These are phyloP conservation scores for Ericerus pela DNA, from an alignment of 1,140 invertebrate genomes.

Conservation along the genomic window DNA sequence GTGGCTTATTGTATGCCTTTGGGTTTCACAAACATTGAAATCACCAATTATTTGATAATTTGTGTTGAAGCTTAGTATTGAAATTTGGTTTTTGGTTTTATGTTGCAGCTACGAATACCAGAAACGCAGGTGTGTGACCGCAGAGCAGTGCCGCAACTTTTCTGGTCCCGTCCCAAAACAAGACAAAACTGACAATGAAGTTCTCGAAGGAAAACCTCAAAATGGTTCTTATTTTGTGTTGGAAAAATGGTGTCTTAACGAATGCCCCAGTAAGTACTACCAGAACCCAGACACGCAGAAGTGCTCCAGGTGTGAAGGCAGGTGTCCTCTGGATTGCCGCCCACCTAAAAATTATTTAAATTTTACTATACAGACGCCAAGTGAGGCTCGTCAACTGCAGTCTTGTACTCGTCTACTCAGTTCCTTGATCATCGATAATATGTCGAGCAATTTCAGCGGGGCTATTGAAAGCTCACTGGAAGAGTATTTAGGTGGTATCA, in stretches of 20 bases:
- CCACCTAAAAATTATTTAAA: not conserved
- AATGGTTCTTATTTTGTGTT: conserved; percentile 30
- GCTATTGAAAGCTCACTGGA: conserved; percentile 49
- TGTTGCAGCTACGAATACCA: conserved; percentile 36
- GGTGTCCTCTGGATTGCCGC: not conserved
- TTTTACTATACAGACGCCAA: no score
- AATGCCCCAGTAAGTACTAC: conserved; percentile 54
- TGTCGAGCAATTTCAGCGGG: conserved; percentile 29
- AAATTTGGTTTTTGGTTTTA: conserved; percentile 1
- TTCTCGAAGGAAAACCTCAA: not conserved
- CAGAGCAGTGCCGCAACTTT: conserved; percentile 50
- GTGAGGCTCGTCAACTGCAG: conserved; percentile 48
- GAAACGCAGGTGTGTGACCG: conserved; percentile 54
- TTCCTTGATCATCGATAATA: conserved; percentile 64
- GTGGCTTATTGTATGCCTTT: no score
- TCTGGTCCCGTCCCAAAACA: no score
- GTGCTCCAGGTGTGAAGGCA: not conserved
- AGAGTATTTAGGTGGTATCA: conserved; percentile 52
- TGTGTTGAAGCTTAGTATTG: not conserved
- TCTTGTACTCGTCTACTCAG: conserved; percentile 72
- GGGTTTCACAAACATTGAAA: no score
- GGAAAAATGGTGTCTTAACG: conserved; percentile 47
- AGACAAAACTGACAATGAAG: conserved; percentile 34
- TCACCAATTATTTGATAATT: no score
- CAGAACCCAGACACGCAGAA: not conserved